Base-by-base conservation (phyloP, 2,888 invertebrate species). In the Diarsia mendica region DNA sequence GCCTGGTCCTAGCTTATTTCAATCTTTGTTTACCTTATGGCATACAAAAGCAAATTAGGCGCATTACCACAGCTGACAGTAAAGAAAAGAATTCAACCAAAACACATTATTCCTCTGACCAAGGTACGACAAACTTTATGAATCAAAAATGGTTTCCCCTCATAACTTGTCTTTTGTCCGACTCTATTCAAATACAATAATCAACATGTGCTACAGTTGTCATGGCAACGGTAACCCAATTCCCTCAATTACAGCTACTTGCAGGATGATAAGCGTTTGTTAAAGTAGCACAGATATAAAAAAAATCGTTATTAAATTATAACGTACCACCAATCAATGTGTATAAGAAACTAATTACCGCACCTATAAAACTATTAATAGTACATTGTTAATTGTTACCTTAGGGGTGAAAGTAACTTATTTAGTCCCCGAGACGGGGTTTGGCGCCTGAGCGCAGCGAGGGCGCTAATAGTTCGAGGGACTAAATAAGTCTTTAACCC, bases 171-270 rank as follows among this genome's bases (percentile, higher is more conserved):
- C 9, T 10, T 60, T 60, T 9, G 1, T 48, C 2, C 48, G 13
- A 6, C 20, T 15, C 39, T 63, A 39, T 64, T 20, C 0, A 20
- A 53, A 39, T 58, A 58, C 23, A 20, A 49, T 18, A 55, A 20
- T 70, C 49, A 28, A 28, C 28, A 28, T 28, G 28, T 28, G 28
- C 28, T 60, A 39, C 39, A 71, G 44, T 58, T 23, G 15, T 20
- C 72, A 72, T 75, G 18, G n/a, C 4, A 33, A 73, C 61, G 18
- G 60, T 80, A 82, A 79, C 78, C 77, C 23, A 77, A 28, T 76
- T 77, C 49, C 77, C 82, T 33, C 66, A 80, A 66, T 80, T 53
- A 23, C 28, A 46, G 28, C 51, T 82, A 77, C 67, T 77, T 64
- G 83, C 18, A 64, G 28, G 13, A 44, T n/a, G 78, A 79, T 82